Base-by-base conservation (phyloP, 30 jellyfish, hydroid and myxozoan species). In the Aurelia sp. region DNA sequence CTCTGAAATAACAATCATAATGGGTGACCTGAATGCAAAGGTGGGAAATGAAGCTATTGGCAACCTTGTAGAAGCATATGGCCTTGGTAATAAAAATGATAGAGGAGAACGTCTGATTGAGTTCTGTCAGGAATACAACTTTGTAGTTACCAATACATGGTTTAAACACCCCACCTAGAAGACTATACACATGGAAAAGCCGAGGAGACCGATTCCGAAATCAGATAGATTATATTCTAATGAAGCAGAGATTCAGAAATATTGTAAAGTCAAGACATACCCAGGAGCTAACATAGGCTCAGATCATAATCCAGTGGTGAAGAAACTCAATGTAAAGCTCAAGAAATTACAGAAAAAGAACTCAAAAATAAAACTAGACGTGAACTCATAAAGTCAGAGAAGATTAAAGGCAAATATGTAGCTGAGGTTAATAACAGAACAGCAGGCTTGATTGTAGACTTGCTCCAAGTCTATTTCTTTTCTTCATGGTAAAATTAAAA, bases 261-360 rank as follows among this genome's bases (percentile, higher is more conserved):
- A 48, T 13, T 18, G 60, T 23, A 17, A 52, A 52, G 20, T 52
- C 47, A 44, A 60, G 30, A 76, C 70, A 6, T 76, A 76, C 59
- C 87, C 87, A 4, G 77, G 77, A 60, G 82, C 87, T 48, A 33
- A 60, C 21, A 12, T 10, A 19, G 77, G 77, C 5, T 23, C 59
- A 8, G 77, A 60, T 6, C 79, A 52, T 59, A 18, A 48, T 27
- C 78, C 40, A 17, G 58, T 76, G 13, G 41, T 60, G n/a, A n/a
- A n/a, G n/a, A n/a, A n/a, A n/a, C n/a, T n/a, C n/a, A n/a, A n/a
- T n/a, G n/a, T n/a, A n/a, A n/a, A n/a, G n/a, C n/a, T n/a, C n/a
- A n/a, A n/a, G n/a, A n/a, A n/a, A n/a, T n/a, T n/a, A n/a, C n/a
- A n/a, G n/a, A n/a, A n/a, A n/a, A n/a, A n/a, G n/a, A n/a, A n/a